Evolutionary conservation across 2,888 invertebrate species (phyloP).

Genomic region (Morinoia aosen): DNA sequence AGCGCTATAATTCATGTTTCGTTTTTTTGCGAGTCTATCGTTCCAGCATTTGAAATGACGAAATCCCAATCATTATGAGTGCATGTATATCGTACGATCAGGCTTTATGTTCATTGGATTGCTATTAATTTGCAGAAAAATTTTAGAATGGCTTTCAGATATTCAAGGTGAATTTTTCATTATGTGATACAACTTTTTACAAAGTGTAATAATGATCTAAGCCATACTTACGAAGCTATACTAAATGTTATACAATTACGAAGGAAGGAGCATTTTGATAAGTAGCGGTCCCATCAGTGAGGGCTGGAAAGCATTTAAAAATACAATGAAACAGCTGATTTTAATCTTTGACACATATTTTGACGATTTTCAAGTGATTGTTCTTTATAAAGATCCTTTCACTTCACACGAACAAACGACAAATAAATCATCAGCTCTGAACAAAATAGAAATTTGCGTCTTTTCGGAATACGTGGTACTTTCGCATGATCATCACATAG

Average conservation of each 20-base stretch:
- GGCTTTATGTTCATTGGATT: too few relatives aligned
- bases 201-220: too few relatives aligned
- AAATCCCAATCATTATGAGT: too few relatives aligned
- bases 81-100: too few relatives aligned
- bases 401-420: background rate
- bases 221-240: too few relatives aligned
- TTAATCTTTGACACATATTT: background rate
- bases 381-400: background rate
- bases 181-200: too few relatives aligned
- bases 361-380: background rate
- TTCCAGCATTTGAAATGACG: too few relatives aligned
- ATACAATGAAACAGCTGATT: background rate
- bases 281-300: background rate
- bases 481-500: background rate
- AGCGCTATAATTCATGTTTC: too few relatives aligned
- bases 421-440: background rate
- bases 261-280: background rate
- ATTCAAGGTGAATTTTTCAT: too few relatives aligned
- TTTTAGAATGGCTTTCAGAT: too few relatives aligned
- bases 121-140: too few relatives aligned
- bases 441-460: background rate
- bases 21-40: too few relatives aligned
- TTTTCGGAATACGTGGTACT: background rate
- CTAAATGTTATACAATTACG: background rate
- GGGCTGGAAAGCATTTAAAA: background rate